These are phyloP conservation scores for Corythoichthys haematopterus DNA, from an alignment of 2,113 vertebrate species.

Conservation along the genomic window DNA sequence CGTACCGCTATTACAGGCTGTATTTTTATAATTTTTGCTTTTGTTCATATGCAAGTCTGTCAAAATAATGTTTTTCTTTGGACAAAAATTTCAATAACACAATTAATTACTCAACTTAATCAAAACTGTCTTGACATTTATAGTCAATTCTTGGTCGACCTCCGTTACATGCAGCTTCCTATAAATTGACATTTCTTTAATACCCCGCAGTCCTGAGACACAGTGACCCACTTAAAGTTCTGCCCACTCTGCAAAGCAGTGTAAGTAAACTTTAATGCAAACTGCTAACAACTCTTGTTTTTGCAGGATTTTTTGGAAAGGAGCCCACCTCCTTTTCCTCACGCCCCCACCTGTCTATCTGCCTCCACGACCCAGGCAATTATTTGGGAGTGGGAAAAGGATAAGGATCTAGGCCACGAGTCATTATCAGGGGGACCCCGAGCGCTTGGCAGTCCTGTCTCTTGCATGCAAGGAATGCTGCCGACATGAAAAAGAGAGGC, in stretches of 20 bases:
- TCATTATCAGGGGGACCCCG: slow-evolving; percentile 59
- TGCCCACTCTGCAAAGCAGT: slow-evolving; percentile 42
- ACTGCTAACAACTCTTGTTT: slow-evolving; percentile 44
- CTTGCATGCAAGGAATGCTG: slow-evolving; percentile 61
- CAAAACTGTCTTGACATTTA: no score
- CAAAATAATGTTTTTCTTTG: no score
- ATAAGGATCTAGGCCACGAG: slow-evolving; percentile 57
- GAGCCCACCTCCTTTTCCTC: background rate
- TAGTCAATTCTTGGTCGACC: background rate
- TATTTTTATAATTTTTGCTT: no score
- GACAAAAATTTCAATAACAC: no score
- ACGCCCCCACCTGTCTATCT: slow-evolving; percentile 1
- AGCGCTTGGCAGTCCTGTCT: slow-evolving; percentile 53
- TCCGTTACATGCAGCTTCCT: slow-evolving; percentile 14
- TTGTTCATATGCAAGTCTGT: no score
- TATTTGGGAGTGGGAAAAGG: slow-evolving; percentile 43
- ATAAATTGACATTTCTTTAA: slow-evolving; percentile 35
- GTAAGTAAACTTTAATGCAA: slow-evolving; percentile 40
- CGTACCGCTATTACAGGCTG: no score
- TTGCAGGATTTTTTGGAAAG: slow-evolving; percentile 37
- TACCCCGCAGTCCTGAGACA: slow-evolving; percentile 55
- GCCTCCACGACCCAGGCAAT: slow-evolving; percentile 24
- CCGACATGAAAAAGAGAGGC: slow-evolving; percentile 39
- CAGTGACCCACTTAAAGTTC: slow-evolving; percentile 68
- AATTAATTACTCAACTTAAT: no score